These are phyloP conservation scores for Mellilla xanthometata DNA, from an alignment of 2,888 invertebrate genomes.

Conservation along the genomic window DNA sequence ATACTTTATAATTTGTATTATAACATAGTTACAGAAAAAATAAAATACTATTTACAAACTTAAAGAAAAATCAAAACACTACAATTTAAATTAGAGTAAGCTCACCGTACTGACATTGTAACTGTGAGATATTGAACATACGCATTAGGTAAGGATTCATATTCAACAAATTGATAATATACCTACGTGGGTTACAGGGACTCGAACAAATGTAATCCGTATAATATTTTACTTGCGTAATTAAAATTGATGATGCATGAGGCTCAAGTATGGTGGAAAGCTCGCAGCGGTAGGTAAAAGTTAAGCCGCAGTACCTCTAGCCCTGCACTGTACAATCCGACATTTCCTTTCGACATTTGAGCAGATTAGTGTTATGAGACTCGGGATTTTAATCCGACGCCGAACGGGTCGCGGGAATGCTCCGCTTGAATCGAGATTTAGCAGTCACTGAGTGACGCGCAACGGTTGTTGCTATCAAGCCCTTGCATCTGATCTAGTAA, in stretches of 20 bases:
- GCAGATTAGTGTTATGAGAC: slow-evolving; percentile 79
- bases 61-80: too few relatives aligned
- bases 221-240: slow-evolving; percentile 11
- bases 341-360: slow-evolving; percentile 82
- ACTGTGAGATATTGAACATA: too few relatives aligned
- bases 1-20: too few relatives aligned
- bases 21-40: too few relatives aligned
- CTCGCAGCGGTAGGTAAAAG: slow-evolving; percentile 59
- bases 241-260: slow-evolving; percentile 27
- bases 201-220: background rate
- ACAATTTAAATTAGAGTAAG: too few relatives aligned
- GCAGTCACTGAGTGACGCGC: slow-evolving; percentile 52
- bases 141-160: too few relatives aligned
- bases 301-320: slow-evolving; percentile 70
- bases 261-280: slow-evolving; percentile 28
- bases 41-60: too few relatives aligned
- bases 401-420: slow-evolving; percentile 73
- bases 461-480: slow-evolving; percentile 38
- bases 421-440: slow-evolving; percentile 72
- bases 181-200: too few relatives aligned
- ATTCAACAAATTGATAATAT: too few relatives aligned
- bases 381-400: slow-evolving; percentile 79
- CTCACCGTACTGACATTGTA: too few relatives aligned
- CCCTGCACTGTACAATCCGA: slow-evolving; percentile 80
- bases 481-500: too few relatives aligned